Base-by-base conservation (phyloP, 2,113 vertebrate species). In the Oreochromis spilurus region DNA sequence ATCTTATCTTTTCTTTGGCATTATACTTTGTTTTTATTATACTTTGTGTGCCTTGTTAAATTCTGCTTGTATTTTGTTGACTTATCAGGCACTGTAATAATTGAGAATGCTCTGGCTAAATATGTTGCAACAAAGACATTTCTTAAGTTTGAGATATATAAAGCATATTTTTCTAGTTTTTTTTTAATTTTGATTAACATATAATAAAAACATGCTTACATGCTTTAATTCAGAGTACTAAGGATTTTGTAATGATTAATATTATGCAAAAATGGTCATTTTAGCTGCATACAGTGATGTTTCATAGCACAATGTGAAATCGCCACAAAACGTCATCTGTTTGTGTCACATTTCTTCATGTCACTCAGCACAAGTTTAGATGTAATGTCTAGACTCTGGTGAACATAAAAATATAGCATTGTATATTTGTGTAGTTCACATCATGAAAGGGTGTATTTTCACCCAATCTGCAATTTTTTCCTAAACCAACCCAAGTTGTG, bases 371-470 rank as follows among this genome's bases (percentile, higher is more conserved):
- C 60, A 65, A 38, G 34, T 38, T 65, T 38, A 65, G 31, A 65
- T 38, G 60, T 65, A 65, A 65, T 12, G 62, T 67, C 62, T 67
- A 67, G 62, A 67, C 62, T 67, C 62, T 67, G 62, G 62, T 40
- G 3, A 67, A 67, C 19, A 67, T 36, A 36, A 65, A 65, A n/a
- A 65, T n/a, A 65, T 36, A 65, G 6, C 60, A 65, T 38, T 0
- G 6, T 36, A 34, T 65, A 34, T 65, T 65, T 36, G 60, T 65
- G 60, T 65, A 65, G 17, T 65, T 0, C 60, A 36, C 17, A n/a
- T 65, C 60, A 65, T 65, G 60, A 65, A 65, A 38, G 60, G 34
- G 34, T 65, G 34, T 13, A 38, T 65, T 65, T 65, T n/a, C 19
- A 65, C 60, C 1, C 10, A 38, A 19, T 65, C 17, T 65, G 17